These are phyloP conservation scores for Heterochromis multidens DNA, from an alignment of 2,113 vertebrate species.

Conservation along the genomic window DNA sequence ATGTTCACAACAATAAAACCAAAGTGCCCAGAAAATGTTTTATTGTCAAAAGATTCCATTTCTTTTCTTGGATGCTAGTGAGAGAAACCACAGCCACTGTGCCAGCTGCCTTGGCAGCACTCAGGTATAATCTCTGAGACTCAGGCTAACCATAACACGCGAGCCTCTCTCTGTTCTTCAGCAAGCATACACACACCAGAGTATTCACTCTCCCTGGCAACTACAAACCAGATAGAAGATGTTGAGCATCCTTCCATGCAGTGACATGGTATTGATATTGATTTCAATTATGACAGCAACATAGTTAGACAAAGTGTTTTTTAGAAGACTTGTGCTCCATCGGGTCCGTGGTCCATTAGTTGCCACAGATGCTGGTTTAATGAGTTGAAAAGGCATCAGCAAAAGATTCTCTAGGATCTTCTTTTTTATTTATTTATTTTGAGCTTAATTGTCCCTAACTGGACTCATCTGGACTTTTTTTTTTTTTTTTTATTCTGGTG, in stretches of 20 bases:
- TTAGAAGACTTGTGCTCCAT: not conserved
- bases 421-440: not conserved
- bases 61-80: not conserved
- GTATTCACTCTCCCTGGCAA: not conserved
- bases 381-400: not conserved
- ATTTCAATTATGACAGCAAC: conserved; percentile 40
- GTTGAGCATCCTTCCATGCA: conserved; percentile 9
- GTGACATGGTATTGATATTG: conserved; percentile 16
- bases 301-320: conserved; percentile 18
- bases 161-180: not conserved
- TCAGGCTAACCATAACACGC: conserved; percentile 28
- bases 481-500: not conserved
- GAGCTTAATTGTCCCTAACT: not conserved
- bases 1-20: conserved; percentile 34
- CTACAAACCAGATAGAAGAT: not conserved
- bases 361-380: conserved; percentile 1
- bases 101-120: conserved; percentile 55
- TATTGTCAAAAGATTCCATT: conserved; percentile 34
- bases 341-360: not conserved
- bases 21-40: conserved; percentile 38
- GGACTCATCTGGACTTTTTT: not conserved
- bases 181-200: conserved; percentile 12
- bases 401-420: not conserved
- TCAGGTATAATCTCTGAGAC: conserved; percentile 51
- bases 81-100: conserved; percentile 1